Base-by-base conservation (phyloP, 2,797 vertebrate species). In the Dicrostonyx torquatus region DNA sequence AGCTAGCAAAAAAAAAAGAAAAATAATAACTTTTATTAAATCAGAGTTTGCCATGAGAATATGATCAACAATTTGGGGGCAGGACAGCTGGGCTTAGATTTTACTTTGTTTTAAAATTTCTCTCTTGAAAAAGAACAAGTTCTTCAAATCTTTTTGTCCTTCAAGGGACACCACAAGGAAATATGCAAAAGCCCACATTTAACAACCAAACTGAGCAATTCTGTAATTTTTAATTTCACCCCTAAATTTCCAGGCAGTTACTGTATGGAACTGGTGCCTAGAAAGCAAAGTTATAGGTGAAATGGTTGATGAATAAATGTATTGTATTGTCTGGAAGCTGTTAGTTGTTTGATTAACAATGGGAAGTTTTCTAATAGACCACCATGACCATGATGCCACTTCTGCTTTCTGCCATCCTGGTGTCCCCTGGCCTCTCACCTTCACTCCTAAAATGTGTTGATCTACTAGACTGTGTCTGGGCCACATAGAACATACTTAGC, bases 281-380 rank as follows among this genome's bases (percentile, higher is more conserved):
- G n/a, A 95, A 94, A 95, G 91, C 92, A 97, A 95, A 90, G 89
- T 97, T 90, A 75, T 1, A 26, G 85, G 89, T 40, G 92, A 90
- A n/a, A 80, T 29, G 78, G 48, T 55, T 0, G 55, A 43, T 96
- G 87, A 85, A 64, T 87, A 60, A 77, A 95, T 87, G 55, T 80
- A 37, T 89, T 43, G 37, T 90, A 15, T 93, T 97, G 97, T 91
- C 95, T 93, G 60, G 87, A 96, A 88, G 91, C 80, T 43, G 91
- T n/a, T 83, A 31, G 26, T 91, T 96, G 86, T 92, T 94, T 87
- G 95, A 92, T 10, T 86, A 76, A 72, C 72, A 17, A 43, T 50
- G 5, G 76, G 40, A 87, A 90, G 94, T 94, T 87, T 85, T 94
- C 83, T 89, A 90, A 89, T 37, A 84, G 89, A 60, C 88, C 68